Base-by-base conservation (phyloP, 1,140 invertebrate species). In the Drosophila asahinai region DNA sequence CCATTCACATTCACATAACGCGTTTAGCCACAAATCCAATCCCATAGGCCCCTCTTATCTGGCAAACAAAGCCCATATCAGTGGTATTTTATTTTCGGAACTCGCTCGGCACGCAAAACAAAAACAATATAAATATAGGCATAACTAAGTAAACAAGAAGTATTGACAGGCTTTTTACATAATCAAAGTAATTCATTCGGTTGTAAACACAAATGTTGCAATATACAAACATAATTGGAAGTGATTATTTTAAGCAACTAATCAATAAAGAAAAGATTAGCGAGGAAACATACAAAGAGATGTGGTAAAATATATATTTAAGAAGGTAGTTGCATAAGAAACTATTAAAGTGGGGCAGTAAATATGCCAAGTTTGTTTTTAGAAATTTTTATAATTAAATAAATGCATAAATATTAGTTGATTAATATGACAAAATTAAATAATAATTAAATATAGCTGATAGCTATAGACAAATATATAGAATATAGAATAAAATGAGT, bases 61-160 rank as follows among this genome's bases (percentile, higher is more conserved):
- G 30, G 38, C 48, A 70, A 70, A 54, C 67, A 71, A 52, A 54
- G 40, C 62, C 62, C 60, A 40, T 63, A 66, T 66, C 63, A 66
- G 42, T 36, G 58, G 58, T 1, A 25, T 36, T 65, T 65, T 65
- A 59, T 48, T 48, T 66, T 66, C 17, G 59, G 59, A 66, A 36
- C 58, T 15, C 30, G 12, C 58, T 66, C 19, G 27, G 36, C 36
- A 65, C 30, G 60, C 27, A 36, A 49, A 42, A 19, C 19, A 42
- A 64, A 42, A 64, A 27, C 52, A 25, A 64, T 15, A 38, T 15
- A 55, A 22, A 64, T 61, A n/a, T 45, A 43, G 54, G 19, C 58
- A 33, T 62, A 33, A 42, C 54, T 6, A 45, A 65, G 57, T 62
- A 33, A 65, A 62, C 63, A 65, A 33, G 11, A 45, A 27, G 17